A percentile compares a stretch with the other conserved stretches of the same genome.
phyloP scores from a whole-genome alignment of 2,888 invertebrate genomes.

The Allacma fusca region DNA sequence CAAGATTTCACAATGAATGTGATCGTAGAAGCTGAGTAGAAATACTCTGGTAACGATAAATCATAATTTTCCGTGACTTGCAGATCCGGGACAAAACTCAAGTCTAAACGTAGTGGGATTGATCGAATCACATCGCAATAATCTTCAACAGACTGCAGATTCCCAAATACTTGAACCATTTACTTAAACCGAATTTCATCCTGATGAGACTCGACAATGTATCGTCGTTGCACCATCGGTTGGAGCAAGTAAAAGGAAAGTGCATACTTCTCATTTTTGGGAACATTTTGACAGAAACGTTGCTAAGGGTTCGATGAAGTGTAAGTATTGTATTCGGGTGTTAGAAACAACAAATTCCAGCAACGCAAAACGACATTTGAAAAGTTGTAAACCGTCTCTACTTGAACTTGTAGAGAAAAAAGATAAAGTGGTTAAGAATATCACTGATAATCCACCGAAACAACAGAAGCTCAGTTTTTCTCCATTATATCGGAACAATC shows the following conservation, averaged over 20 bases:
- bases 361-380: slow-evolving; percentile 4
- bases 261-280: background rate
- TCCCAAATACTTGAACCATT: too few relatives aligned
- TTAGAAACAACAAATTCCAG: background rate
- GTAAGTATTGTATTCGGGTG: background rate
- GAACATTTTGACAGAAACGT: background rate
- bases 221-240: background rate
- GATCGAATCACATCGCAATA: too few relatives aligned
- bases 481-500: background rate
- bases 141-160: too few relatives aligned
- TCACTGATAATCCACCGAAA: background rate
- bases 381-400: background rate
- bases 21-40: too few relatives aligned
- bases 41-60: too few relatives aligned
- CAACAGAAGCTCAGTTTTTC: slow-evolving; percentile 3
- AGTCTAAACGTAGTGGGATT: too few relatives aligned
- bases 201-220: slow-evolving; percentile 3
- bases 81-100: too few relatives aligned
- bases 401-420: background rate
- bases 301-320: background rate
- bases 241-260: background rate
- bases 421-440: background rate
- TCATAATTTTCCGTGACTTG: too few relatives aligned
- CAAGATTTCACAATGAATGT: too few relatives aligned
- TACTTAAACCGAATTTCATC: too few relatives aligned